Conservation (phyloP, 1,140 invertebrate genomes). For the Penaeus indicus region DNA sequence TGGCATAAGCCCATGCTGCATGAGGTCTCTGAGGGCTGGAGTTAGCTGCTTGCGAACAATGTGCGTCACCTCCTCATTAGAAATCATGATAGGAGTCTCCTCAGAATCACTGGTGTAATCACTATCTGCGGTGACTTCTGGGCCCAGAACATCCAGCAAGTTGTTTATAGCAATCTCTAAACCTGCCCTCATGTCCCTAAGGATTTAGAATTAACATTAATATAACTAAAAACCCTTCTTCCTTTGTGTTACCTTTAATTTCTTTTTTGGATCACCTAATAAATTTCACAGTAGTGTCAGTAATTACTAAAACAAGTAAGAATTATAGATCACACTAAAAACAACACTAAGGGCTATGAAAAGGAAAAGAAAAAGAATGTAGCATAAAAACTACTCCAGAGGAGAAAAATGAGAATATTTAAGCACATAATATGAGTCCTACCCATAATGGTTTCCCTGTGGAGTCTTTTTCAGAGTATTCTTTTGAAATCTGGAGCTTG, state of each 20-base stretch:
- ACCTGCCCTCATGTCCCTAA: slow-evolving; percentile 88
- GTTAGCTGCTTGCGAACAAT: slow-evolving; percentile 93
- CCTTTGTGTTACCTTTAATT: no score
- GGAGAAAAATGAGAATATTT: neutral
- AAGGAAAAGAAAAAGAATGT: slow-evolving; percentile 11
- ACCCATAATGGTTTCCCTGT: slow-evolving; percentile 93
- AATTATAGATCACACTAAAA: no score
- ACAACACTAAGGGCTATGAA: slow-evolving; percentile 35
- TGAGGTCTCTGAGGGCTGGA: slow-evolving; percentile 87
- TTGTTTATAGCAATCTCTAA: slow-evolving; percentile 90
- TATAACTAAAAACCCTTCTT: no score
- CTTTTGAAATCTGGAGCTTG: slow-evolving; percentile 77
- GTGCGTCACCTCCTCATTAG: slow-evolving; percentile 83
- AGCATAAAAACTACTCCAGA: neutral
- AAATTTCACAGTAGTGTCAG: no score
- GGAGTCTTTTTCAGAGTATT: slow-evolving; percentile 88
- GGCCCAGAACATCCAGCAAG: slow-evolving; percentile 76
- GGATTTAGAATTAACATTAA: no score
- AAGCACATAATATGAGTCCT: slow-evolving; percentile 68
- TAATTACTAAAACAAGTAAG: no score
- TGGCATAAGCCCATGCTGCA: slow-evolving; percentile 91
- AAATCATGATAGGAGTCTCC: slow-evolving; percentile 77
- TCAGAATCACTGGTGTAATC: slow-evolving; percentile 71
- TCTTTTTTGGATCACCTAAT: no score
- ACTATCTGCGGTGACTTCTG: slow-evolving; percentile 68